Conservation (phyloP, 2,888 invertebrate species). For the Laspeyria flexula region DNA sequence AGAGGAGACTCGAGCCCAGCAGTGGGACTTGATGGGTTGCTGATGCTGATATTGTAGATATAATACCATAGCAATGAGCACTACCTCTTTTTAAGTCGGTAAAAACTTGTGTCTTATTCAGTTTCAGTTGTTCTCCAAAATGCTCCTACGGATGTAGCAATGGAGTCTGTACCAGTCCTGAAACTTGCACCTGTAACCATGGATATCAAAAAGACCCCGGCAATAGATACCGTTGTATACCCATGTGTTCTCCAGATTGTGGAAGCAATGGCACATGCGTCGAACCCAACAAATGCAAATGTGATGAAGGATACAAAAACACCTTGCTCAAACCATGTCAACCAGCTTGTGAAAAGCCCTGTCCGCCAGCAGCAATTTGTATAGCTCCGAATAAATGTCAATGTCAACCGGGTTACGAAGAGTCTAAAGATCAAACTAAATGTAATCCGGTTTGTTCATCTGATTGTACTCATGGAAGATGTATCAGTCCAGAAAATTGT, state of each 20-base stretch:
- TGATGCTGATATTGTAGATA: too few relatives aligned
- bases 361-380: conserved; percentile 13
- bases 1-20: too few relatives aligned
- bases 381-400: conserved; percentile 22
- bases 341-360: conserved; percentile 5
- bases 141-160: conserved; percentile 40
- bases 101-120: too few relatives aligned
- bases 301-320: neutral
- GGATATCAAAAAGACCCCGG: neutral
- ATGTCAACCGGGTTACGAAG: conserved; percentile 21
- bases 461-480: conserved; percentile 22
- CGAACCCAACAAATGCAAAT: conserved; percentile 14
- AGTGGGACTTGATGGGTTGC: too few relatives aligned
- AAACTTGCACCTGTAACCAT: conserved; percentile 20
- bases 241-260: conserved; percentile 14
- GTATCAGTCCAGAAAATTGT: conserved; percentile 25
- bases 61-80: too few relatives aligned
- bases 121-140: neutral
- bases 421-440: neutral
- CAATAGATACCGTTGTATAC: conserved; percentile 9
- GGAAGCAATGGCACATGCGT: conserved; percentile 12
- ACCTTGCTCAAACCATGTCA: neutral
- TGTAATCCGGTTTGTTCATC: conserved; percentile 20
- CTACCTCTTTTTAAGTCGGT: too few relatives aligned
- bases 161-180: conserved; percentile 33